Evolutionary conservation across 2,888 invertebrate species (phyloP), one percentile per base, ranked within the genome.

Genomic region (Lysandra coridon): DNA sequence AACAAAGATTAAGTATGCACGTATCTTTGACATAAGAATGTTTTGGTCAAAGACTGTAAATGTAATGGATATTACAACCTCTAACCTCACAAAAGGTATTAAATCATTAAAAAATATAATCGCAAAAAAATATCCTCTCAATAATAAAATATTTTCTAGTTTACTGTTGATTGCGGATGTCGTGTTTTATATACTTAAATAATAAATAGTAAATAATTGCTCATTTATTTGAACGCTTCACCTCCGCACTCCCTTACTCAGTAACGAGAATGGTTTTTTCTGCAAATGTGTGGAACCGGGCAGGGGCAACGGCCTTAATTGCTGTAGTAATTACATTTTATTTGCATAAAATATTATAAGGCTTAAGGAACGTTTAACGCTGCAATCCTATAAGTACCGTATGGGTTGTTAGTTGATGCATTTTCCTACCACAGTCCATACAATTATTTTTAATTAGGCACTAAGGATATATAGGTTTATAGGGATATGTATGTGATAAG

Each of bases 261-360:
- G 14, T 69, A 14, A 33, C 69, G 69, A 69, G 69, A 69, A 30
- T 69, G 14, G 33, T 69, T 37, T 69, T 69, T 33, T 33, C 49
- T 69, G 17, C 33, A 33, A 69, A 69, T 69, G 37, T 37, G 14
- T 69, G 33, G 69, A 69, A 69, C 12, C 30, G 33, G 69, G 33
- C 33, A 69, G 33, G 33, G 14, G 69, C 33, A 33, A 69, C 33
- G 5, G 69, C 33, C 69, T 69, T 69, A 69, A 69, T 69, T 69
- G 37, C 69, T 69, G 69, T 69, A 33, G 69, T 69, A 69, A 69
- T 69, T 69, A 69, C 69, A 69, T 69, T 69, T 69, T 69, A 69
- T 69, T 69, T 69, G 33, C 69, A 69, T 69, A 69, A 69, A 69
- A 57, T 57, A 57, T 57, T 57, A 57, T 33, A 69, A 37, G 69